Evolutionary conservation across 2,888 invertebrate genomes (phyloP), one percentile per base, ranked within the genome.

Genomic region (Tenthredo amoena): DNA sequence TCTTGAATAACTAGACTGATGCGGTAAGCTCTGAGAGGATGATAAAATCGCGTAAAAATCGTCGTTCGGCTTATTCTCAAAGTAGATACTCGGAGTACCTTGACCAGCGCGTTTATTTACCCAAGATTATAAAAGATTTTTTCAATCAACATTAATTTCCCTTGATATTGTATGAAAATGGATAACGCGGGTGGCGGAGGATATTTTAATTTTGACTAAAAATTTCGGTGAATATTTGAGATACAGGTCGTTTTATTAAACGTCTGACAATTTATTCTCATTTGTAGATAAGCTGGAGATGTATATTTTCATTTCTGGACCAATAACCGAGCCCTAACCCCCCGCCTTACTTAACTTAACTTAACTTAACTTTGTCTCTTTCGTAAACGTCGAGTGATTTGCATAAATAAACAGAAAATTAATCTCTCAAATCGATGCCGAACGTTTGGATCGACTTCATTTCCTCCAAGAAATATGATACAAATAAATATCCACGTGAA

Each of bases 251-350:
- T 62, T 62, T 62, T 18, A 76, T 47, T 26, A 76, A 76, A 76
- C 47, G 26, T 15, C 76, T 47, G n/a, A 47, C 76, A 76, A 76
- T 76, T 76, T 76, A 34, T 77, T 55, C 77, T 77, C 77, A 55
- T 77, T 77, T 77, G 71, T 72, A 72, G 34, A 40, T 50, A 12
- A 55, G 34, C 12, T 26, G 2, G 7, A 55, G 55, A 77, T 26
- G 55, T 77, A 77, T 55, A 31, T 77, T 18, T 55, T 55, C 77
- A 77, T 77, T 55, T 55, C 26, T 50, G 12, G 10, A 47, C 50
- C 50, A 50, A 77, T 77, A n/a, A 37, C 37, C 37, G 37, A 18
- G n/a, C 9, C 18, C 34, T 15, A 72, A 18, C 26, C 6, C 26
- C 6, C 34, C n/a, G 74, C 21, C 40, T 74, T n/a, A 5, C 21